Base-by-base conservation (phyloP, 2,797 vertebrate species). In the Mallotus villosus region DNA sequence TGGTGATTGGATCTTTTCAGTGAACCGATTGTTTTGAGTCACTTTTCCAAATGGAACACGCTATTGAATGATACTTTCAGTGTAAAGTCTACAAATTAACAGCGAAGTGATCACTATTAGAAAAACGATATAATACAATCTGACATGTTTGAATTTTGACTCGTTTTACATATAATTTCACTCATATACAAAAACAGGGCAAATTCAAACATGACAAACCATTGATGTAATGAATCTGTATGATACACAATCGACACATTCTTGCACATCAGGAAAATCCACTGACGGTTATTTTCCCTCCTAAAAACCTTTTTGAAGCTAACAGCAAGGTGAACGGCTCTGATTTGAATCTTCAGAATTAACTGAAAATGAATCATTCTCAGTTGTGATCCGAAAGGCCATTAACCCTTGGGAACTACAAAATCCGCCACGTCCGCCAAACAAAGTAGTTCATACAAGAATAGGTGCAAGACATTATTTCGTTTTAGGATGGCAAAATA, bases 361-460 rank as follows among this genome's bases (percentile, higher is more conserved):
- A 55, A n/a, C 51, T 6, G 51, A 55, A 55, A 46, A 46, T 46
- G 41, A 46, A 46, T 46, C 41, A 46, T 46, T 46, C 51, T 17
- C 16, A 55, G 51, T 55, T 19, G 51, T 55, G 17, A 55, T n/a
- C 19, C 51, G 51, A 55, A 55, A 55, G 16, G 19, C 51, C 4
- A 55, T 17, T 55, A 17, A 55, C 51, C 51, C 51, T 55, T 55
- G 19, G 32, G 21, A 17, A 21, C 22, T 9, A 2, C 63, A 24
- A n/a, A 32, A 21, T 29, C 46, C 32, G 49, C 46, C 63, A 68
- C 88, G 74, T 93, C 87, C 92, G 92, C 90, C 63, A 34, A n/a
- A 81, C 21, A 57, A 93, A 88, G 59, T 93, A 94, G 91, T 90
- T 60, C 91, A 8, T 14, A 19, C 32, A 17, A 22, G 27, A 25